Base-by-base conservation (phyloP, 2,113 vertebrate genomes). In the Prinia subflava region DNA sequence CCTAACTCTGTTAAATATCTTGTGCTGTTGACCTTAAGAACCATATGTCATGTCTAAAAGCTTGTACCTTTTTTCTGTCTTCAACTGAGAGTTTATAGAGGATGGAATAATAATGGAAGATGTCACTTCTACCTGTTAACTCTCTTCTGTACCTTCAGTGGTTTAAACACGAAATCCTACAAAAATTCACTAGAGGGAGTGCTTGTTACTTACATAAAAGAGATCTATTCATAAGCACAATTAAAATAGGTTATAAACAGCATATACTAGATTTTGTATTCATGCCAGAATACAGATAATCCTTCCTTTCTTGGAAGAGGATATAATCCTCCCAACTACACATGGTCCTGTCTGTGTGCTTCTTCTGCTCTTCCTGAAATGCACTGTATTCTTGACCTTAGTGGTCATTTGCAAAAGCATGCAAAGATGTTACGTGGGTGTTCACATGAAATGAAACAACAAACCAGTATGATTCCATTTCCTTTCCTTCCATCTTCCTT, bases 101-200 rank as follows among this genome's bases (percentile, higher is more conserved):
- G 39, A 39, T 39, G 39, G 39, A 39, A 39, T 39, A 39, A 39
- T 39, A 64, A 42, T 1, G 47, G 65, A 41, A 87, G 35, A 24
- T 68, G 20, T 1, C 23, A 30, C 4, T 89, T 67, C 44, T 92
- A 21, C 24, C 10, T 73, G 5, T 31, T 27, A 59, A 44, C 22
- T 49, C 41, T 25, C 2, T 7, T 49, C 17, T 7, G 4, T 62
- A 23, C 11, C 24, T 53, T 64, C 33, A 24, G 17, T 39, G 42
- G 41, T 60, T 65, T 24, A 30, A 92, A 41, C 44, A 30, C 46
- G 23, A 50, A 82, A 68, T 95, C 11, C 57, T 77, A 33, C n/a
- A 33, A 4, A 79, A 37, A 7, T 67, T 94, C 96, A 60, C 90
- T 93, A 96, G 95, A 91, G 94, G 95, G 94, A 83, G 95, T 5